phyloP scores from a whole-genome alignment of 2,888 invertebrate genomes.

The Candidula unifasciata region DNA sequence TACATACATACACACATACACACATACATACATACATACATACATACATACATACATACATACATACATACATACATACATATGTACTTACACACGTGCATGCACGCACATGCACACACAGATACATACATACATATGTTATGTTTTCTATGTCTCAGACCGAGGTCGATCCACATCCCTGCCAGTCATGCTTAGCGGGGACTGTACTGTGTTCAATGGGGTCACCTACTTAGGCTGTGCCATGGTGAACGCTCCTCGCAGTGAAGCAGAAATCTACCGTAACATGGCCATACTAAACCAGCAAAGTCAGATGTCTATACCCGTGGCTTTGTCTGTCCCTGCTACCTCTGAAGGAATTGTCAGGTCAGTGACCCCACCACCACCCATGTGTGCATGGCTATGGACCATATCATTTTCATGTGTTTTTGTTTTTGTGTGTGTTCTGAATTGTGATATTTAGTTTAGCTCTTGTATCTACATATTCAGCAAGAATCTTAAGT shows the following conservation, averaged over 20 bases:
- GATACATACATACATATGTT: neutral
- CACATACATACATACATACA: no score
- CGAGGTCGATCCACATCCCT: slow-evolving; percentile 69
- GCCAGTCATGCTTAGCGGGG: slow-evolving; percentile 67
- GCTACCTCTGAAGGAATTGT: slow-evolving; percentile 94
- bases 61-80: no score
- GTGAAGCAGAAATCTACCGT: slow-evolving; percentile 92
- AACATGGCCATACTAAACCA: slow-evolving; percentile 95
- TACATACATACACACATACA: no score
- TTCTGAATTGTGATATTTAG: neutral
- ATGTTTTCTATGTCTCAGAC: slow-evolving; percentile 53
- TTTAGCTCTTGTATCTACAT: neutral
- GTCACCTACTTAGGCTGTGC: slow-evolving; percentile 95
- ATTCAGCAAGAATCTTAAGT: no score
- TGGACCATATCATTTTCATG: neutral
- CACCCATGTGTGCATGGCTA: neutral
- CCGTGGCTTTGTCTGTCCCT: slow-evolving; percentile 94
- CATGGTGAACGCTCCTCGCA: slow-evolving; percentile 93
- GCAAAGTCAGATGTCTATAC: slow-evolving; percentile 87
- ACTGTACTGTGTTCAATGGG: slow-evolving; percentile 86
- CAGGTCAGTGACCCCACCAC: slow-evolving; percentile 83
- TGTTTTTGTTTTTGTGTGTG: no score
- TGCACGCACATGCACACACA: no score
- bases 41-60: no score
- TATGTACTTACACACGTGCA: no score